Conservation (phyloP, 1,140 invertebrate species). For the Heterodera carotae region DNA sequence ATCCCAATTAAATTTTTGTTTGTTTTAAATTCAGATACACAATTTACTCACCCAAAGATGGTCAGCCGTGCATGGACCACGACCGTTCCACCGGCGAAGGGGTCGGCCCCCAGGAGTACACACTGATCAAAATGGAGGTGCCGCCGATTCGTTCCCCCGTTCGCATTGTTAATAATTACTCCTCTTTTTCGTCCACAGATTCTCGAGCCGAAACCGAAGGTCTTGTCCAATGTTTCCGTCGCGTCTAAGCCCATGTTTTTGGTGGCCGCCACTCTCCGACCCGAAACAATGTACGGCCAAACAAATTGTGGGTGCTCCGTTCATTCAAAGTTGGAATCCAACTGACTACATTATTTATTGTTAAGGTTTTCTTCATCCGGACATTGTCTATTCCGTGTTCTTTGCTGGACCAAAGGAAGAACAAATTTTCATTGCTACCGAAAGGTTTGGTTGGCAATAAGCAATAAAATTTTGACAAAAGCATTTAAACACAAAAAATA, state of each 20-base stretch:
- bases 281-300: conserved; percentile 99
- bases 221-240: conserved; percentile 24
- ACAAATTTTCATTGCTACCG: conserved; percentile 85
- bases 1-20: conserved; percentile 19
- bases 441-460: conserved; percentile 67
- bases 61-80: conserved; percentile 99
- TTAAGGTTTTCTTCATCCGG: conserved; percentile 92
- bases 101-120: conserved; percentile 96
- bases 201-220: conserved; percentile 69
- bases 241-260: conserved; percentile 74
- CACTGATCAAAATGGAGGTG: conserved; percentile 91
- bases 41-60: conserved; percentile 92
- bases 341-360: not conserved
- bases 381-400: conserved; percentile 73
- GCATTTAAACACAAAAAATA: not conserved
- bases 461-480: no score
- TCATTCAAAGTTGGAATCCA: not conserved
- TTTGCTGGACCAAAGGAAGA: conserved; percentile 67
- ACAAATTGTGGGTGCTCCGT: conserved; percentile 69
- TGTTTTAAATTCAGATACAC: conserved; percentile 74
- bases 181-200: conserved; percentile 72
- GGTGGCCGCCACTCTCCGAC: conserved; percentile 93
- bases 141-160: no score
- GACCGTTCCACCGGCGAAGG: conserved; percentile 92
- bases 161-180: no score